Conservation (phyloP, 1,140 invertebrate species). For the Pseudobourletiella spinata region DNA sequence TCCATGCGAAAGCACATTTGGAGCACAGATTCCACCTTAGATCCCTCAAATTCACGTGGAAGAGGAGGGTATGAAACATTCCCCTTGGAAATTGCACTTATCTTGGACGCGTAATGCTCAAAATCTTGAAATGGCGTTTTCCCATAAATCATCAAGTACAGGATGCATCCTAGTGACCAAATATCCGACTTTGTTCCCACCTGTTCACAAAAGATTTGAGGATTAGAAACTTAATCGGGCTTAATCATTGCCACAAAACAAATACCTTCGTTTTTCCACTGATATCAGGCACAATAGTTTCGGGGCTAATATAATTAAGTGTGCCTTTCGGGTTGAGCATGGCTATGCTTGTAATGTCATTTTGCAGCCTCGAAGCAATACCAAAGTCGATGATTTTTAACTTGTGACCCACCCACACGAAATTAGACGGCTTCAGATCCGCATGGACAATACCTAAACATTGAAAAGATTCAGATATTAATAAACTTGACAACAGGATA, state of each 20-base stretch:
- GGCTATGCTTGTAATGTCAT: conserved; percentile 80
- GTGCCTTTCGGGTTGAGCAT: conserved; percentile 76
- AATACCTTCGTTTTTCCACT: conserved; percentile 34
- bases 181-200: conserved; percentile 89
- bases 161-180: conserved; percentile 94
- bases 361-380: conserved; percentile 81
- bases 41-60: conserved; percentile 40
- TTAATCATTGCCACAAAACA: not conserved
- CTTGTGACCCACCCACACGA: conserved; percentile 73
- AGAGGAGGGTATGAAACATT: conserved; percentile 62
- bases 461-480: conserved; percentile 10
- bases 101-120: conserved; percentile 60
- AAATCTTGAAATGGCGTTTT: conserved; percentile 84
- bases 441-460: conserved; percentile 81
- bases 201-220: conserved; percentile 44
- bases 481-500: conserved; percentile 1
- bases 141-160: conserved; percentile 87
- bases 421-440: conserved; percentile 95
- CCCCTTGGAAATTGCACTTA: conserved; percentile 67
- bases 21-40: conserved; percentile 50
- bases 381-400: conserved; percentile 97
- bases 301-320: conserved; percentile 93
- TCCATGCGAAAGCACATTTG: conserved; percentile 60
- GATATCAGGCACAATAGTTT: conserved; percentile 58
- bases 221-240: not conserved